Conservation (phyloP, 2,797 vertebrate genomes). For the Garrulus glandarius region DNA sequence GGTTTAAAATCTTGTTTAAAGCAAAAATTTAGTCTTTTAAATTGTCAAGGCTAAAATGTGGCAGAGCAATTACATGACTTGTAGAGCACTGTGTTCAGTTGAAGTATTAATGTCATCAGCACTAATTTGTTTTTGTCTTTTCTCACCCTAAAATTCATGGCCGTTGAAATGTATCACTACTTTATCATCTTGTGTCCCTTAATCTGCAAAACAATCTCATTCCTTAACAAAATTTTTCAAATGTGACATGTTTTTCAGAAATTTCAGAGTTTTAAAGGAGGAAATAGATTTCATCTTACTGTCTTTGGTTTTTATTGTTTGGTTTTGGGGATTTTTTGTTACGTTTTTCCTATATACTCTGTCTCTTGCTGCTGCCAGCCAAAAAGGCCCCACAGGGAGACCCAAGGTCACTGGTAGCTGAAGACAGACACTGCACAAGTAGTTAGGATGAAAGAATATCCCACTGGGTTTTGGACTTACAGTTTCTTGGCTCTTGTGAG, state of each 20-base stretch:
- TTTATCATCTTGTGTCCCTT: not conserved
- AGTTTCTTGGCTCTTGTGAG: slow-evolving; percentile 39
- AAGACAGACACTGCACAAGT: slow-evolving; percentile 35
- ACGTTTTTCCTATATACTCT: not conserved
- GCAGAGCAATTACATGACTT: not conserved
- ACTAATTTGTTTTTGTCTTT: not conserved
- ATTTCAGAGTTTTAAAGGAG: not conserved
- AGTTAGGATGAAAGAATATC: slow-evolving; percentile 66
- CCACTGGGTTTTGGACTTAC: slow-evolving; percentile 36
- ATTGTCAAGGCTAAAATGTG: not conserved
- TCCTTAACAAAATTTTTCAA: not conserved
- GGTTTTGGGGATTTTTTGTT: not conserved
- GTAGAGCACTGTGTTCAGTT: not conserved
- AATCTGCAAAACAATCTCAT: not conserved
- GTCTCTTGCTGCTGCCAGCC: not conserved
- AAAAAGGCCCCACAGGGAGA: slow-evolving; percentile 22
- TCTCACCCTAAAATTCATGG: not conserved
- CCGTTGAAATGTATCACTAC: not conserved
- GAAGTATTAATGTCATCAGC: not conserved
- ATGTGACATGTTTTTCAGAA: not conserved
- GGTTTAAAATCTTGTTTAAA: not conserved
- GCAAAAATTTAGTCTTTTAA: not conserved
- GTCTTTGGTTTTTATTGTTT: not conserved
- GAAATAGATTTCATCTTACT: not conserved
- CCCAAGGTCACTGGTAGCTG: slow-evolving; percentile 26